These are phyloP conservation scores for Scrobipalpa atriplicella DNA, from an alignment of 2,888 invertebrate species.

Conservation along the genomic window DNA sequence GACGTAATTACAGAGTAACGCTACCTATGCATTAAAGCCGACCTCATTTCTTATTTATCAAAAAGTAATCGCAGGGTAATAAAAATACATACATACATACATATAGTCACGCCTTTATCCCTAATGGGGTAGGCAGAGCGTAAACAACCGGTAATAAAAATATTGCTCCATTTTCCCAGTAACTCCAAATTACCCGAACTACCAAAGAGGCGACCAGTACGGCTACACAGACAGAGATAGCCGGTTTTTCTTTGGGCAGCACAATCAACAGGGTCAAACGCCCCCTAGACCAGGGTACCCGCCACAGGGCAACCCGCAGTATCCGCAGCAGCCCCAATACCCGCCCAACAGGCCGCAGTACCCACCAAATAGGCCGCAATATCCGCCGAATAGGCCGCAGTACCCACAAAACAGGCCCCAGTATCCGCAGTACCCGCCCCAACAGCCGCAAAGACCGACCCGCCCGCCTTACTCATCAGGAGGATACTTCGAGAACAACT, in stretches of 20 bases:
- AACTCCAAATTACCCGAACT: conserved; percentile 45
- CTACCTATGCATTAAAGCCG: background rate
- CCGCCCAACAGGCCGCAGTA: conserved; percentile 38
- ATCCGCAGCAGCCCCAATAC: conserved; percentile 29
- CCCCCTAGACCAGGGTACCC: conserved; percentile 2
- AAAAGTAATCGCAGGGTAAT: no score
- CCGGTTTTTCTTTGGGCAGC: conserved; percentile 39
- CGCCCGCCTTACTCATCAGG: conserved; percentile 61
- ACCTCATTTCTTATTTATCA: background rate
- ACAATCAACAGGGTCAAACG: conserved; percentile 18
- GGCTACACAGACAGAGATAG: conserved; percentile 36
- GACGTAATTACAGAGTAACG: no score
- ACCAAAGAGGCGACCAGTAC: conserved; percentile 40
- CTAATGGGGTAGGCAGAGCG: no score
- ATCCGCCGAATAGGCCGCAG: conserved; percentile 35
- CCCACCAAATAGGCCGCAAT: conserved; percentile 18
- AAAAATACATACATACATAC: no score
- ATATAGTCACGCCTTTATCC: no score
- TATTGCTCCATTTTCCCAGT: conserved; percentile 41
- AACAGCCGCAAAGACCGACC: conserved; percentile 36
- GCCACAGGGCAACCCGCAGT: conserved; percentile 10
- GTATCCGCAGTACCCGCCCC: conserved; percentile 26
- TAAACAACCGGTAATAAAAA: no score
- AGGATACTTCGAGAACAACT: conserved; percentile 61
- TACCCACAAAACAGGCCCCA: conserved; percentile 37